phyloP scores from a whole-genome alignment of 2,888 invertebrate species.

The Drosophila ustulata region DNA sequence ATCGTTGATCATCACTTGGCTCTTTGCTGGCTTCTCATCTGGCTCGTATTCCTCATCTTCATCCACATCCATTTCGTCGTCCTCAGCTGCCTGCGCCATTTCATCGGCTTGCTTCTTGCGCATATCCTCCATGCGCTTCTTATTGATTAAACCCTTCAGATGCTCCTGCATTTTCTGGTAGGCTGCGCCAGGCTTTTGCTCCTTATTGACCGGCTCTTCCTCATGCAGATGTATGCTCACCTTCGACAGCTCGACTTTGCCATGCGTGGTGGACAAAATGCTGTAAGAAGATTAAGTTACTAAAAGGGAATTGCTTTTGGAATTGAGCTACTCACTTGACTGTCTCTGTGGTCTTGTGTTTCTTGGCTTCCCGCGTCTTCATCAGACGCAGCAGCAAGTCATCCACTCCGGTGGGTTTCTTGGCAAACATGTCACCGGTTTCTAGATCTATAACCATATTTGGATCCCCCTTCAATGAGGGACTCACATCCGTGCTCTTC shows the following conservation, averaged over 20 bases:
- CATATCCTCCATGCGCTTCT: slow-evolving; percentile 89
- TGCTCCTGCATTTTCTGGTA: slow-evolving; percentile 89
- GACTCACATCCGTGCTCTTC: slow-evolving; percentile 80
- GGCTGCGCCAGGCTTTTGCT: slow-evolving; percentile 89
- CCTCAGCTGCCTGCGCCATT: slow-evolving; percentile 84
- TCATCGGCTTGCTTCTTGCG: slow-evolving; percentile 86
- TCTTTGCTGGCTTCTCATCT: slow-evolving; percentile 51
- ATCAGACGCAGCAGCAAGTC: slow-evolving; percentile 90
- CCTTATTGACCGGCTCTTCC: slow-evolving; percentile 71
- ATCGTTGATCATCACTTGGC: slow-evolving; percentile 55
- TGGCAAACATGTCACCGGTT: slow-evolving; percentile 83
- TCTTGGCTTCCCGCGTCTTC: slow-evolving; percentile 88
- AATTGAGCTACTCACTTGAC: slow-evolving; percentile 74
- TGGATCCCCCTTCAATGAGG: slow-evolving; percentile 86
- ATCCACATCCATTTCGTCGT: slow-evolving; percentile 68
- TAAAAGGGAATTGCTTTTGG: fast-evolving
- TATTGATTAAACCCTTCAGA: slow-evolving; percentile 89
- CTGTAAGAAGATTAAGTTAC: slow-evolving; percentile 73
- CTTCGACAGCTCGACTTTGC: slow-evolving; percentile 84
- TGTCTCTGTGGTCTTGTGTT: slow-evolving; percentile 86
- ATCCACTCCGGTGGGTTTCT: slow-evolving; percentile 87
- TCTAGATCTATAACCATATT: slow-evolving; percentile 88
- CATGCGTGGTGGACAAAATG: slow-evolving; percentile 84
- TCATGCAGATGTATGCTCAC: slow-evolving; percentile 75
- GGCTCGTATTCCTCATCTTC: slow-evolving; percentile 84